phyloP scores from a whole-genome alignment of 1,140 invertebrate genomes.

The Phymastichus coffea region DNA sequence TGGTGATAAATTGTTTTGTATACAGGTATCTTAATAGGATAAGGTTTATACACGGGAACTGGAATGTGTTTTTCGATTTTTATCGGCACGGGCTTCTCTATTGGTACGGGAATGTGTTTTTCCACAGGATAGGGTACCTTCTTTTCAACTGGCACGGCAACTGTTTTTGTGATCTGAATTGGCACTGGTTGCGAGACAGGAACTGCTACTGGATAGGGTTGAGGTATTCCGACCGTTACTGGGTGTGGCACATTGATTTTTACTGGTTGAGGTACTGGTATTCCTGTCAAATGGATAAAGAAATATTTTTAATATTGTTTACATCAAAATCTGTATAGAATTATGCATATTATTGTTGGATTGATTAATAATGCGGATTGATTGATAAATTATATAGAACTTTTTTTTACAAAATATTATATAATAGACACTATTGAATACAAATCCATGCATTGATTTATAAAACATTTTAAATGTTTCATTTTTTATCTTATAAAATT shows the following conservation, averaged over 20 bases:
- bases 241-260: slow-evolving; percentile 73
- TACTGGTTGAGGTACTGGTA: slow-evolving; percentile 68
- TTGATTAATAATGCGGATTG: too few relatives aligned
- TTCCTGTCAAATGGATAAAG: slow-evolving; percentile 43
- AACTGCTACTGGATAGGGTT: slow-evolving; percentile 60
- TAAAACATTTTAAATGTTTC: too few relatives aligned
- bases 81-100: slow-evolving; percentile 67
- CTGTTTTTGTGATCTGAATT: slow-evolving; percentile 54
- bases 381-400: too few relatives aligned
- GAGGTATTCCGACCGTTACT: slow-evolving; percentile 63
- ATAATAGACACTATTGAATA: too few relatives aligned
- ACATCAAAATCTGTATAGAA: too few relatives aligned
- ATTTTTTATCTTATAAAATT: too few relatives aligned
- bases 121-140: slow-evolving; percentile 65
- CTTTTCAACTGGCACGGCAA: slow-evolving; percentile 64
- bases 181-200: slow-evolving; percentile 49
- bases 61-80: slow-evolving; percentile 72
- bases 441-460: too few relatives aligned
- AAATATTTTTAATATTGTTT: neutral
- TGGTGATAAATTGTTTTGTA: slow-evolving; percentile 74
- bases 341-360: too few relatives aligned
- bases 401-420: too few relatives aligned
- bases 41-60: slow-evolving; percentile 72
- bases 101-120: slow-evolving; percentile 62
- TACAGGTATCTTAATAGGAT: slow-evolving; percentile 73